Base-by-base conservation (phyloP, 2,888 invertebrate species). In the Hesperia comma region DNA sequence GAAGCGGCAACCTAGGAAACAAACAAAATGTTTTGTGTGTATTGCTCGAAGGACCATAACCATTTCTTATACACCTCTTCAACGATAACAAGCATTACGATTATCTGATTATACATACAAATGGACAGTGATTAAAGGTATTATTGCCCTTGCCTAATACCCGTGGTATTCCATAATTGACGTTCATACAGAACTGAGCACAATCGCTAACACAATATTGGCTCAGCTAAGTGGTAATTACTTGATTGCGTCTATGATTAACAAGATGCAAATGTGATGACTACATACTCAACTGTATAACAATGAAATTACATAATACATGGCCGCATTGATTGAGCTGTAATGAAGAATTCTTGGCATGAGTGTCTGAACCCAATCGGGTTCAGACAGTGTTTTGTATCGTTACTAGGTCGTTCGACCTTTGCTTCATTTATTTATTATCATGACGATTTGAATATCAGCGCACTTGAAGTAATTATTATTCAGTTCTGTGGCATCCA, bases 161-260 rank as follows among this genome's bases (percentile, higher is more conserved):
- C 37, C 51, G 51, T 64, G 57, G 57, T 17, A 51, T 64, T 17
- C 19, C 15, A 26, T 64, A 57, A 64, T 64, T 64, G 63, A 15
- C 40, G 51, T 51, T 63, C 63, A 57, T 63, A 53, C 32, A 32
- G 51, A 51, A 51, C 51, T 14, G 40, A 32, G 57, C 60, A 61
- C 49, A 66, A 66, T 53, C 60, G 60, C 66, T 66, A 19, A 54
- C 32, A 66, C 60, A 60, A 66, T 60, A 66, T 66, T 60, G 66
- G 60, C 53, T 66, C 60, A 66, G 60, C 43, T 66, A 54, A 66
- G 58, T 60, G 53, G 60, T 66, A 66, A 66, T 66, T 66, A 60
- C 66, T 58, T 66, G 64, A 66, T 66, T 64, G 64, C 60, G 58
- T 66, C 66, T 60, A 46, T 63, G 55, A 60, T 58, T 68, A 68